These are phyloP conservation scores for Amblyopsis hoosieri DNA, from an alignment of 2,797 vertebrate genomes.

Conservation along the genomic window DNA sequence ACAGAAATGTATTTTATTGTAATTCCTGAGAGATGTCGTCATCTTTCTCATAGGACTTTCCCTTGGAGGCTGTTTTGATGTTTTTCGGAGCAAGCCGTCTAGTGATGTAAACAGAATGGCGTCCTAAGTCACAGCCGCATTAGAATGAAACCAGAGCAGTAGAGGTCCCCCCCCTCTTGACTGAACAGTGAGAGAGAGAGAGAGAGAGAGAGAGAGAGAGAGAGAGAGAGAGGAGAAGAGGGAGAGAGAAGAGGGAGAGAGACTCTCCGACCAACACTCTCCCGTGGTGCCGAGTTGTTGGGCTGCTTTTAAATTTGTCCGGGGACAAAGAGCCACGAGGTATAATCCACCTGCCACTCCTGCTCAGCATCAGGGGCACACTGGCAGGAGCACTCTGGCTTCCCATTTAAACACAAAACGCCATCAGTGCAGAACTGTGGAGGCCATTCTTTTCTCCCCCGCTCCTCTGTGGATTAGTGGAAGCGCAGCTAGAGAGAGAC, in stretches of 20 bases:
- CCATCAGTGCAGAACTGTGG: constrained; percentile 76
- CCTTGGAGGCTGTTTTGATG: too few species aligned
- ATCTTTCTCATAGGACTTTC: too few species aligned
- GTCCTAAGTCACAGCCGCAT: too few species aligned
- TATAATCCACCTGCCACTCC: constrained; percentile 82
- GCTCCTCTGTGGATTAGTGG: constrained; percentile 60
- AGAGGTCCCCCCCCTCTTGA: too few species aligned
- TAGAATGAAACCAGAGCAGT: too few species aligned
- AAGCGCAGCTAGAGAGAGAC: constrained; percentile 50
- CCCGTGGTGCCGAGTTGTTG: constrained; percentile 63
- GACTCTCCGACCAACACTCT: constrained; percentile 41
- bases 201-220: too few species aligned
- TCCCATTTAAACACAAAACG: constrained; percentile 77
- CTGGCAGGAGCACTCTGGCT: constrained; percentile 78
- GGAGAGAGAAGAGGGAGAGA: too few species aligned
- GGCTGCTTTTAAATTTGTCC: constrained; percentile 78
- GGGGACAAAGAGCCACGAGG: constrained; percentile 74
- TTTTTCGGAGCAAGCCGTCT: too few species aligned
- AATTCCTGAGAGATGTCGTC: too few species aligned
- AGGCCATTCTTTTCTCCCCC: constrained; percentile 54
- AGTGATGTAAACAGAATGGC: too few species aligned
- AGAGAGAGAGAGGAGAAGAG: not conserved
- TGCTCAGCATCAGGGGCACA: constrained; percentile 71
- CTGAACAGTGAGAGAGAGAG: too few species aligned
- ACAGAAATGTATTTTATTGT: too few species aligned